phyloP scores from a whole-genome alignment of 1,140 invertebrate genomes.

The Panulirus ornatus region DNA sequence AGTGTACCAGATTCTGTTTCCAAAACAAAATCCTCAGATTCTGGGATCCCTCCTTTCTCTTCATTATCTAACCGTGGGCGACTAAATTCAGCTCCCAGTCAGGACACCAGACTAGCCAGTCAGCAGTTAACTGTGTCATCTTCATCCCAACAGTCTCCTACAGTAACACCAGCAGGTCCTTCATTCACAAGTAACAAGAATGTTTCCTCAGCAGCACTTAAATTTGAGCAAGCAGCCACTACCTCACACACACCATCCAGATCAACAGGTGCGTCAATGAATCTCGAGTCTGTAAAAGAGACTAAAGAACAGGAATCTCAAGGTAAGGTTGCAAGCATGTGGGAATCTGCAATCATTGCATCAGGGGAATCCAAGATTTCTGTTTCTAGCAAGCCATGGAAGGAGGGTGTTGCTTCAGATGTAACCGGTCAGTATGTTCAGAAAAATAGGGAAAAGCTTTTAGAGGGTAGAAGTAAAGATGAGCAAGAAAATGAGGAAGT shows the following conservation, averaged over 20 bases:
- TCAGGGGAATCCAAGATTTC: constrained; percentile 13
- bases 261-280: constrained; percentile 68
- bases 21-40: constrained; percentile 26
- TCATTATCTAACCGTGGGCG: constrained; percentile 20
- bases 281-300: constrained; percentile 32
- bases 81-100: constrained; percentile 20
- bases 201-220: constrained; percentile 30
- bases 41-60: neutral
- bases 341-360: constrained; percentile 59
- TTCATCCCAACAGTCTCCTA: too few species aligned
- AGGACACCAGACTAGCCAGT: neutral
- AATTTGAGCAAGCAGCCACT: constrained; percentile 45
- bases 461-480: constrained; percentile 14
- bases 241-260: constrained; percentile 5
- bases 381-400: constrained; percentile 68
- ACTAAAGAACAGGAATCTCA: constrained; percentile 12
- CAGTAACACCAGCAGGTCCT: too few species aligned
- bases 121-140: neutral
- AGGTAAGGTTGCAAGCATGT: constrained; percentile 71
- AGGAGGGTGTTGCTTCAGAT: constrained; percentile 60
- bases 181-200: constrained; percentile 44
- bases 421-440: constrained; percentile 68
- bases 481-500: neutral
- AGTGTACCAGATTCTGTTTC: constrained; percentile 61
- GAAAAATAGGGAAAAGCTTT: constrained; percentile 61